Base-by-base conservation (phyloP, 2,113 vertebrate species). In the Hypanus sabinus region DNA sequence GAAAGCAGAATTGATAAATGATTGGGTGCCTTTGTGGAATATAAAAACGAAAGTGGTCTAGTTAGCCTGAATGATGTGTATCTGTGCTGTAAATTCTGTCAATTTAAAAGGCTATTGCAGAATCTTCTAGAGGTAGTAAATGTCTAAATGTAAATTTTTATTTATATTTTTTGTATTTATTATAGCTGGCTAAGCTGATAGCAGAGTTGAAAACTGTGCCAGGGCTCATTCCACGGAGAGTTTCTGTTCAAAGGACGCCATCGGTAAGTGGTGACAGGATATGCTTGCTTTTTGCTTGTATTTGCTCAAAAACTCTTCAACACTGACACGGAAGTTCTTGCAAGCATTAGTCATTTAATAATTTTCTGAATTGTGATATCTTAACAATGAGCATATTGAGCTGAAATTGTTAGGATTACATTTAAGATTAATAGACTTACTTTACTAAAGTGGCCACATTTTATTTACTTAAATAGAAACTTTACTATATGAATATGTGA, bases 121-220 rank as follows among this genome's bases (percentile, higher is more conserved):
- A 38, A 38, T 93, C 20, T 27, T 70, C 65, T 70, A 27, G 7
- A 70, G 20, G 22, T 68, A 9, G 2, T 79, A n/a, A 76, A 60
- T 73, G 11, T 22, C 12, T 30, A 27, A 27, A 75, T 57, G 71
- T 94, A 77, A 94, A 73, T 36, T 68, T 38, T 46, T 73, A 77
- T 94, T 85, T 85, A 10, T 10, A 83, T 94, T 94, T 0, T 70
- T 5, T 60, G 79, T 76, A 70, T 95, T 94, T 94, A 91, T 68
- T 60, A 93, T 95, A 99, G 99, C 98, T 99, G 95, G 98, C 98
- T 94, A 99, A 98, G 94, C 97, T 99, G 83, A 99, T 99, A 98
- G 97, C 98, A 5, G 99, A 99, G 95, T 95, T 99, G 95, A 97
- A 98, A 94, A 98, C 96, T 94, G 97, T 99, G 33, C 97, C 98